phyloP scores from a whole-genome alignment of 2,113 vertebrate species.

The Clarias gariepinus region DNA sequence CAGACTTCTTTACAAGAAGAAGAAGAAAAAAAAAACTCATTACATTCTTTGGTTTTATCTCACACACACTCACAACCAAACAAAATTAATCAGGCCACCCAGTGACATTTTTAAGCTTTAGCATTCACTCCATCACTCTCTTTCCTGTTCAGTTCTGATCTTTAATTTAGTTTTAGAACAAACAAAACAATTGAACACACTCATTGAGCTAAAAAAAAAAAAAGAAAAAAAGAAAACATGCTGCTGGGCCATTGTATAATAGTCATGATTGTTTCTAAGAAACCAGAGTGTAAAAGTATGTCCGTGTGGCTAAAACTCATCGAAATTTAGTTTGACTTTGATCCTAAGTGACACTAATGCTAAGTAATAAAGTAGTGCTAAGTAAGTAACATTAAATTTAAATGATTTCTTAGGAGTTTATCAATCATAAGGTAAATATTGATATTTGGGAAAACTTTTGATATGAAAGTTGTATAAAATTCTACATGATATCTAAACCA shows the following conservation, averaged over 20 bases:
- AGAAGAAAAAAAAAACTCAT: not conserved
- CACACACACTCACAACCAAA: slow-evolving; percentile 3
- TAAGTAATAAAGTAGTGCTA: no score
- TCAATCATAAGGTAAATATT: not conserved
- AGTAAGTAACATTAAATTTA: not conserved
- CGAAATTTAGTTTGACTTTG: not conserved
- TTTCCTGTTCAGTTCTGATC: not conserved
- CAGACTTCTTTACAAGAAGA: not conserved
- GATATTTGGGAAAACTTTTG: no score
- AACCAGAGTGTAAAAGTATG: not conserved
- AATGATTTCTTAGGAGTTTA: not conserved
- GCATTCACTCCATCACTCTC: slow-evolving; percentile 2
- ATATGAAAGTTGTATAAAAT: no score
- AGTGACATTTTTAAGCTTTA: not conserved
- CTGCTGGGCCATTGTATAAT: not conserved
- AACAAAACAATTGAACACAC: not conserved
- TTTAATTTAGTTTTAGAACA: not conserved
- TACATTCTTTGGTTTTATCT: not conserved
- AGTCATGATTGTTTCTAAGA: not conserved
- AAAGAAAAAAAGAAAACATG: not conserved
- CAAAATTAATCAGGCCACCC: slow-evolving; percentile 22
- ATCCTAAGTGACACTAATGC: not conserved
- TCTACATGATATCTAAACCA: no score
- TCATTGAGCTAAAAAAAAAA: not conserved
- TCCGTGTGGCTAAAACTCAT: not conserved